Conservation (phyloP, 2,888 invertebrate genomes). For the Amiota minor region DNA sequence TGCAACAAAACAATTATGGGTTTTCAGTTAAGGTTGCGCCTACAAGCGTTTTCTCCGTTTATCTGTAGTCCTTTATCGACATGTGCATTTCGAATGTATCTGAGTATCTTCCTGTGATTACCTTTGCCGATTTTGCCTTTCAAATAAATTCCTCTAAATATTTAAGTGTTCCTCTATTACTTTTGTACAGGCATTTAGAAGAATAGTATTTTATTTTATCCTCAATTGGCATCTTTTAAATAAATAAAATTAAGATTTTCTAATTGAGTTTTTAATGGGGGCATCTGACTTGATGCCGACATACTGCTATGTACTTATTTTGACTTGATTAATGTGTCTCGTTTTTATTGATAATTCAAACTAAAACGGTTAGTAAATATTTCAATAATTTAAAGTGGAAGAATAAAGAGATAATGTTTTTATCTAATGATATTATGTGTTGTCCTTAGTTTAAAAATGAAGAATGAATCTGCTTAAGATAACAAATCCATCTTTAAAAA, state of each 20-base stretch:
- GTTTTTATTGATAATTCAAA: no score
- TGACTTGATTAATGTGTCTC: no score
- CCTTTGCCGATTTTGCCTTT: slow-evolving; percentile 31
- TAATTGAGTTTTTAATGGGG: slow-evolving; percentile 4
- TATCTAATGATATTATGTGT: no score
- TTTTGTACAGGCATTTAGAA: no score
- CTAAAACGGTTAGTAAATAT: no score
- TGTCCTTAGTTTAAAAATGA: background rate
- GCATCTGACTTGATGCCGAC: background rate
- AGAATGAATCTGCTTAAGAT: no score
- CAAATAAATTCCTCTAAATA: no score
- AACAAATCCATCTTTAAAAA: no score
- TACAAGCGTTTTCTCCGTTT: slow-evolving; percentile 33
- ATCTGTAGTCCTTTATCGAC: slow-evolving; percentile 39
- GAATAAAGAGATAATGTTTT: no score
- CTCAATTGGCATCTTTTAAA: slow-evolving; percentile 12
- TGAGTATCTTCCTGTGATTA: slow-evolving; percentile 38
- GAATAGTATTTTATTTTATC: background rate
- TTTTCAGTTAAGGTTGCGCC: slow-evolving; percentile 53
- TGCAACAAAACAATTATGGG: slow-evolving; percentile 44
- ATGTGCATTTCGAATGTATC: slow-evolving; percentile 29
- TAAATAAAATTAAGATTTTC: slow-evolving; percentile 8
- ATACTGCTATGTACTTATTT: no score
- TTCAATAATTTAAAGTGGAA: no score
- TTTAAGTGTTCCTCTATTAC: no score